A percentile compares a stretch with the other conserved stretches of the same genome.
These are phyloP conservation scores for Drosophila lini DNA, from an alignment of 1,140 invertebrate genomes.

Conservation along the genomic window DNA sequence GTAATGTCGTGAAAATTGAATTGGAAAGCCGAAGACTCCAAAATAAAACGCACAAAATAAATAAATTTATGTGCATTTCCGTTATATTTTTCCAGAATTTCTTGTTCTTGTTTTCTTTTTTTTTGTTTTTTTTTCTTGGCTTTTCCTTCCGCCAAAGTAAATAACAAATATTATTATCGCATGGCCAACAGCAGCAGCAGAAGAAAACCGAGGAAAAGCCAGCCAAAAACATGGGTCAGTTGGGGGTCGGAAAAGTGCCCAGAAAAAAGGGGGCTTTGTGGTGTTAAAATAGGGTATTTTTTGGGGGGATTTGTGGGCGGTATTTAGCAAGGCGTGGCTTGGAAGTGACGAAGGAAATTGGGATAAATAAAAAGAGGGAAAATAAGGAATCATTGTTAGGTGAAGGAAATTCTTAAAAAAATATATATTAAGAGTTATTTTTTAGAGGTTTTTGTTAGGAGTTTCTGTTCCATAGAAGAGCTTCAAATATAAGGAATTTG, in stretches of 20 bases:
- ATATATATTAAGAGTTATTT: not conserved
- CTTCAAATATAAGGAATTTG: not conserved
- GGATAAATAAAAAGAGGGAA: not conserved
- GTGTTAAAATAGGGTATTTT: conserved; percentile 1
- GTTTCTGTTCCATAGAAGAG: not conserved
- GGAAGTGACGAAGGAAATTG: conserved; percentile 43
- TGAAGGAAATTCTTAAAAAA: too few species aligned
- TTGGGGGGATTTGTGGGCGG: conserved; percentile 4
- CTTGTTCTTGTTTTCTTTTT: conserved; percentile 21
- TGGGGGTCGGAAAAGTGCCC: not conserved
- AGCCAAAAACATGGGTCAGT: conserved; percentile 27
- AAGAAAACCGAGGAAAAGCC: conserved; percentile 24
- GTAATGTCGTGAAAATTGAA: conserved; percentile 28
- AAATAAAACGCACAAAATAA: conserved; percentile 52
- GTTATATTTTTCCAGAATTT: conserved; percentile 46
- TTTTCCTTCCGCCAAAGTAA: conserved; percentile 84
- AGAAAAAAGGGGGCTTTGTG: not conserved
- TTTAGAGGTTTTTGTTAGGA: too few species aligned
- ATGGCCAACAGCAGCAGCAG: conserved; percentile 56
- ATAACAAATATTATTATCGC: conserved; percentile 85
- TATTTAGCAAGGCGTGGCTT: conserved; percentile 13
- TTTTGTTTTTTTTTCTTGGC: conserved; percentile 27
- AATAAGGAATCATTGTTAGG: too few species aligned
- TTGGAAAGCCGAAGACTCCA: conserved; percentile 3
- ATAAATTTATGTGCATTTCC: conserved; percentile 84